Evolutionary conservation across 2,888 invertebrate species (phyloP).

Genomic region (Argyresthia albistria): DNA sequence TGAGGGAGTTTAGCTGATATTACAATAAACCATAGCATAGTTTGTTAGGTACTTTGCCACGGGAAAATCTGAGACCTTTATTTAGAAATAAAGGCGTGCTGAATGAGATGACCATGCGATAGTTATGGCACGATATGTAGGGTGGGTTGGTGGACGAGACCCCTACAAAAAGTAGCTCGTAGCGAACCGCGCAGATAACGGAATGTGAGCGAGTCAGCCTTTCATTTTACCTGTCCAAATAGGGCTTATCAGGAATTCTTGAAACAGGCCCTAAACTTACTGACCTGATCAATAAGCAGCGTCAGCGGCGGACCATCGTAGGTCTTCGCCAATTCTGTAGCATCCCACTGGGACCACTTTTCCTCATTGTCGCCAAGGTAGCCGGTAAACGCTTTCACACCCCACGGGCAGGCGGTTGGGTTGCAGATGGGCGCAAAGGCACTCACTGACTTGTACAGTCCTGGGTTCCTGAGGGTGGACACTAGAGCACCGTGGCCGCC

Average conservation of each 20-base stretch:
- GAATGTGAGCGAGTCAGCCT: no score
- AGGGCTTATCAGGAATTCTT: no score
- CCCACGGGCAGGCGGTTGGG: slow-evolving; percentile 89
- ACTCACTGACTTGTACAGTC: slow-evolving; percentile 88
- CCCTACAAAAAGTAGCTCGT: no score
- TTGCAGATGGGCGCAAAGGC: slow-evolving; percentile 97
- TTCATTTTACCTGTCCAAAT: no score
- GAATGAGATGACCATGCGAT: no score
- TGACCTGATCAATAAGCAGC: slow-evolving; percentile 91
- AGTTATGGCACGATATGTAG: no score
- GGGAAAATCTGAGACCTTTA: no score
- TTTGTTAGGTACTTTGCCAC: no score
- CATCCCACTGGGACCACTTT: slow-evolving; percentile 92
- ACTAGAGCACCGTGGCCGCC: slow-evolving; percentile 97
- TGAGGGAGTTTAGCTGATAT: background rate
- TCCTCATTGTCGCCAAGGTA: slow-evolving; percentile 81
- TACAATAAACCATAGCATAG: no score
- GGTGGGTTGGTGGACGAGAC: no score
- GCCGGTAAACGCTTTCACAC: slow-evolving; percentile 86
- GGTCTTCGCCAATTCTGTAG: slow-evolving; percentile 83
- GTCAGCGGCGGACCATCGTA: slow-evolving; percentile 89
- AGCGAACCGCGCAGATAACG: no score
- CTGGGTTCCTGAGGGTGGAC: slow-evolving; percentile 92
- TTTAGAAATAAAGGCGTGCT: no score
- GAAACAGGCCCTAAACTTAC: background rate